Percentiles rank a stretch among this genome's conserved stretches.
phyloP scores from a whole-genome alignment of 2,888 invertebrate species.

The Acleris laterana region DNA sequence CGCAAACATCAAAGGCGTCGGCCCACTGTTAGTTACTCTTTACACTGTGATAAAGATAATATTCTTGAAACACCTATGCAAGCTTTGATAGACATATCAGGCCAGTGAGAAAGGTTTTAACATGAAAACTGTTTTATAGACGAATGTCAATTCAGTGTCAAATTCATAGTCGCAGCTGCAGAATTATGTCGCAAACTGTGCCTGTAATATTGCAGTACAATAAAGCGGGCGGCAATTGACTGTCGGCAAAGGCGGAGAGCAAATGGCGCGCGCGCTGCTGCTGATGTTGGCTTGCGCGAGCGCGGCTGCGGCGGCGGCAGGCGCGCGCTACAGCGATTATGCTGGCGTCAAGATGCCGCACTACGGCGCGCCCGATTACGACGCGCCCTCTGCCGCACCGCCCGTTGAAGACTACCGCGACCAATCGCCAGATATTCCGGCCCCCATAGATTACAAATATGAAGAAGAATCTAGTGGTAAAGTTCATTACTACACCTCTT shows the following conservation, averaged over 20 bases:
- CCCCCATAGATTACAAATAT: conserved; percentile 67
- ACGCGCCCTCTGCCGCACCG: conserved; percentile 41
- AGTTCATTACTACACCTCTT: conserved; percentile 3
- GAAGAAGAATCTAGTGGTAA: conserved; percentile 57
- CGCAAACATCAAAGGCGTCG: too few species aligned
- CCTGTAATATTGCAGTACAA: conserved; percentile 40
- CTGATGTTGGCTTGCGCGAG: conserved; percentile 48
- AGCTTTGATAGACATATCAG: not conserved
- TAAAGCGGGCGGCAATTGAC: conserved; percentile 5
- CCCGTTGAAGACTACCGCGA: conserved; percentile 59
- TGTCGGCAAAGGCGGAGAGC: conserved; percentile 38
- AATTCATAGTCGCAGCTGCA: conserved; percentile 67
- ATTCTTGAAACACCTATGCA: too few species aligned
- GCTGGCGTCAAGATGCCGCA: conserved; percentile 65
- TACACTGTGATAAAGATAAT: too few species aligned
- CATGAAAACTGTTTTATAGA: not conserved
- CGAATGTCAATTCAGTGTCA: conserved; percentile 55
- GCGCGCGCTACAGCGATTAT: conserved; percentile 62
- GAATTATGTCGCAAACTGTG: conserved; percentile 62
- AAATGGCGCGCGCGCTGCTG: conserved; percentile 45
- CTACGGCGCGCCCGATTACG: conserved; percentile 61
- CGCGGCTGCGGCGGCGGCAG: conserved; percentile 46
- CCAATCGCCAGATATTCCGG: conserved; percentile 59
- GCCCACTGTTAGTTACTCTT: too few species aligned
- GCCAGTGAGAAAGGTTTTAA: conserved; percentile 2